These are phyloP conservation scores for Yponomeuta malinellus DNA, from an alignment of 2,888 invertebrate species.

Conservation along the genomic window DNA sequence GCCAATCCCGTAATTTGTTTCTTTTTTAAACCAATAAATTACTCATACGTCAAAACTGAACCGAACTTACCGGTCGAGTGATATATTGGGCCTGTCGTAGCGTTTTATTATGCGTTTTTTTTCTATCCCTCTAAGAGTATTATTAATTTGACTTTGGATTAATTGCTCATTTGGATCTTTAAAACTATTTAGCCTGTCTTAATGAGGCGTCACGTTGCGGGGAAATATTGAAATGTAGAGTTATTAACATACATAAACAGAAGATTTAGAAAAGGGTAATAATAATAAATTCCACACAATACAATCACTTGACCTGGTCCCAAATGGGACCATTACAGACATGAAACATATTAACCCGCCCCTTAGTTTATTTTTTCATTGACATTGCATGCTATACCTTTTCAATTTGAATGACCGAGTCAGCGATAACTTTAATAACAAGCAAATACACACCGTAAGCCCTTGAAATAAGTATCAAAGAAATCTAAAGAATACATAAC, in stretches of 20 bases:
- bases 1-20: constrained; percentile 73
- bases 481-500: not conserved
- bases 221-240: not conserved
- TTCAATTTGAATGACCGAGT: not conserved
- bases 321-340: no score
- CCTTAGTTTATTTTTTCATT: not conserved
- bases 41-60: constrained; percentile 71
- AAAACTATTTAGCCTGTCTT: constrained; percentile 42
- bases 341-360: not conserved
- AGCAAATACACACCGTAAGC: not conserved
- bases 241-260: not conserved
- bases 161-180: constrained; percentile 41
- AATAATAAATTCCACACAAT: no score
- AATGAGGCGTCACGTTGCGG: constrained; percentile 31
- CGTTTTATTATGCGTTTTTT: constrained; percentile 49
- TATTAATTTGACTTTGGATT: constrained; percentile 53
- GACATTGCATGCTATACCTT: not conserved
- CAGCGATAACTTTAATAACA: not conserved
- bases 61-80: constrained; percentile 34
- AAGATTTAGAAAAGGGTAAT: no score
- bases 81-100: constrained; percentile 71
- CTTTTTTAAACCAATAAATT: constrained; percentile 66
- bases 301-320: no score
- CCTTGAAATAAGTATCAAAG: no score
- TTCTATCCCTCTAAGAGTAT: constrained; percentile 29